Percentiles rank a stretch among this genome's conserved stretches.
Evolutionary conservation across 2,113 vertebrate genomes (phyloP).

Genomic region (Nicator chloris): DNA sequence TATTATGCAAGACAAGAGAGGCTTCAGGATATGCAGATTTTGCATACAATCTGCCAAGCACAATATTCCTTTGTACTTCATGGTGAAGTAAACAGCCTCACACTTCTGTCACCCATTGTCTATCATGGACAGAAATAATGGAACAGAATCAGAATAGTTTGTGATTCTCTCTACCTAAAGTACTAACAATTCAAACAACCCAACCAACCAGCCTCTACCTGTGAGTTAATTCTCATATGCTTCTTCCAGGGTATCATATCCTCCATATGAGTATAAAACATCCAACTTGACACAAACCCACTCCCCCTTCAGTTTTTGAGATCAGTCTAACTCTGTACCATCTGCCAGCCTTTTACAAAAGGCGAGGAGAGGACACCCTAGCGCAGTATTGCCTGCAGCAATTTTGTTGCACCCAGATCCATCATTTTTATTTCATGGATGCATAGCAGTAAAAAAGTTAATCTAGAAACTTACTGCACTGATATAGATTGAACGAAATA

Average conservation of each 20-base stretch:
- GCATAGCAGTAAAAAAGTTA: neutral
- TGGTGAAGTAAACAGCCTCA: constrained; percentile 27
- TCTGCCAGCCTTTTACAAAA: neutral
- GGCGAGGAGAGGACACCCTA: neutral
- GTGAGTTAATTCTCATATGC: neutral
- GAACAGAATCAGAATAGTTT: neutral
- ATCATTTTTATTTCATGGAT: neutral
- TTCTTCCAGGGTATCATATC: neutral
- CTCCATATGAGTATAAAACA: neutral
- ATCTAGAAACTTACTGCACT: neutral
- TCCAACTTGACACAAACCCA: neutral
- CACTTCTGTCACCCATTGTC: neutral
- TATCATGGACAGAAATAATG: neutral
- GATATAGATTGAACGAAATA: neutral
- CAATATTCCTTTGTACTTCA: constrained; percentile 33
- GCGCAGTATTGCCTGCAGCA: neutral
- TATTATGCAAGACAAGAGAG: constrained; percentile 16
- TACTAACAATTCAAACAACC: neutral
- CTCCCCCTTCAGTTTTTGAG: neutral
- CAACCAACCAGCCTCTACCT: neutral
- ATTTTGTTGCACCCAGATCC: neutral
- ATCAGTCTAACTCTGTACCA: neutral
- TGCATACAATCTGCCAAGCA: neutral
- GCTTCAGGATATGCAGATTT: constrained; percentile 18
- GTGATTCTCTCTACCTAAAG: neutral